Conservation (phyloP, 2,113 vertebrate species). For the Prionailurus bengalensis region DNA sequence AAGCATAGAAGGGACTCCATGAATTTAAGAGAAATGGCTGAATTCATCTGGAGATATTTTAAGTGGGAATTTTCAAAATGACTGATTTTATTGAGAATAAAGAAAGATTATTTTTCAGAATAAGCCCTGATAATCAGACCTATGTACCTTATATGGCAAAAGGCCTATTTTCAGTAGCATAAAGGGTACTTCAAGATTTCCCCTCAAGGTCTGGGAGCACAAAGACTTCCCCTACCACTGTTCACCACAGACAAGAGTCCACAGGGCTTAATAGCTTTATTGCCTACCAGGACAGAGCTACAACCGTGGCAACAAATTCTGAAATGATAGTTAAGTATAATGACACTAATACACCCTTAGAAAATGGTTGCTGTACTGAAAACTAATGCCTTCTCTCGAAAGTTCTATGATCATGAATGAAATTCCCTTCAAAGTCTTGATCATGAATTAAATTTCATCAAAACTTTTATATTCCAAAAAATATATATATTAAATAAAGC, state of each 20-base stretch:
- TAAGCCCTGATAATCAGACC: background rate
- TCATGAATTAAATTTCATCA: background rate
- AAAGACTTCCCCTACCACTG: background rate
- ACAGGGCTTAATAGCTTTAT: background rate
- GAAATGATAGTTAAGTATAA: background rate
- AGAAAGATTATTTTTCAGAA: background rate
- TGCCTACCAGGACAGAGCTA: background rate
- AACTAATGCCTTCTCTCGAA: background rate
- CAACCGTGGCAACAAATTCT: background rate
- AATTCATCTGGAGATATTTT: background rate
- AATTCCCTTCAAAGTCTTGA: conserved; percentile 25
- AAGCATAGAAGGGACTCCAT: background rate
- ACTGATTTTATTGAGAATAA: conserved; percentile 28
- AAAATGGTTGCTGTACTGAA: background rate
- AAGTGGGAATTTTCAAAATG: background rate
- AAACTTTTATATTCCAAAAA: conserved; percentile 31
- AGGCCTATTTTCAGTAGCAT: background rate
- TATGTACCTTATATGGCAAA: background rate
- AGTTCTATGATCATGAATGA: background rate
- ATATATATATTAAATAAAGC: conserved; percentile 39
- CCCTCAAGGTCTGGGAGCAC: background rate
- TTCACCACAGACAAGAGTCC: conserved; percentile 2
- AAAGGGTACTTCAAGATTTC: background rate
- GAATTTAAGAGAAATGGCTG: background rate
- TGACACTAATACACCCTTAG: background rate